Base-by-base conservation (phyloP, 2,113 vertebrate species). In the Opisthocomus hoazin region DNA sequence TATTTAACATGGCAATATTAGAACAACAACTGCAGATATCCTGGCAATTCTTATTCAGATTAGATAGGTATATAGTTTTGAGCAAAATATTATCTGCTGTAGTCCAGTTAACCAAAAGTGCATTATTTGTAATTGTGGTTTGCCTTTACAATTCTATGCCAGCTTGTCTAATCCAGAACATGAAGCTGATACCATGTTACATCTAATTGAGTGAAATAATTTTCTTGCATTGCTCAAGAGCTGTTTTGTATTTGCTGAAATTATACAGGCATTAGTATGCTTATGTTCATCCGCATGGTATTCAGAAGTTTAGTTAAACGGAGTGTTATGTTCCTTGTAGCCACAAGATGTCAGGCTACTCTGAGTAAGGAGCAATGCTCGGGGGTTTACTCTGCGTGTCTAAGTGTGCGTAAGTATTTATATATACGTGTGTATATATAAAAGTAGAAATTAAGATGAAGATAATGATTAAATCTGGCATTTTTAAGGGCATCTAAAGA, bases 281-380 rank as follows among this genome's bases (percentile, higher is more conserved):
- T 78, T 12, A n/a, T 51, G 50, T 6, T 54, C 83, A 13, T 46
- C 66, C 1, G 19, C n/a, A 2, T 51, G 27, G 30, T 1, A 5
- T 45, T 56, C 71, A 68, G 86, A 37, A 50, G 93, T 84, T 83
- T 50, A 84, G 45, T 60, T 94, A 75, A 82, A 53, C 2, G 36
- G 36, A 12, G 19, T 89, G 98, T 60, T 76, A 74, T 85, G 79
- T 82, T 95, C 45, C 16, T 73, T 9, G 9, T 7, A 57, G 91
- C 97, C 98, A 98, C 98, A 43, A 98, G 98, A 92, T 98, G 98
- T 96, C 98, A 98, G 96, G 83, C 96, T 87, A 93, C 94, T 32
- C 93, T 93, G 97, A 75, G 24, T 37, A 26, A 86, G 97, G 86
- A 86, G 54, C 14, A 34, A 10, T 6, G 5, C 37, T 46, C 1